Conservation (phyloP, 2,113 vertebrate genomes). For the Sylvietta virens region DNA sequence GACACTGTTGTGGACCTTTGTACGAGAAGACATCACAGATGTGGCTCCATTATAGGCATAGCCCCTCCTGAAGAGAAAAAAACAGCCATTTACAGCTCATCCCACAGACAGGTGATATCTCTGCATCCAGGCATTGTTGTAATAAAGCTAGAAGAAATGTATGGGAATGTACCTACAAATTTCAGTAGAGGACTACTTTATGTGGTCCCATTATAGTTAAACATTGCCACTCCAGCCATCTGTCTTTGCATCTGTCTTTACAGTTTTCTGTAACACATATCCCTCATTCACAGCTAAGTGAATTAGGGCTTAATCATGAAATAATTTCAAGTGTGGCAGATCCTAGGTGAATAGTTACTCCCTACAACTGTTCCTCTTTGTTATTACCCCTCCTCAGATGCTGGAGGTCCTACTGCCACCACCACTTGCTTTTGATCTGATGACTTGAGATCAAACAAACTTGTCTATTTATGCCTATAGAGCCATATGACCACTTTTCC, state of each 20-base stretch:
- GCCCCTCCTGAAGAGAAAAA: slow-evolving; percentile 68
- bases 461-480: background rate
- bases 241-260: background rate
- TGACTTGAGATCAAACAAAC: background rate
- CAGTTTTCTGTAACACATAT: rapidly evolving
- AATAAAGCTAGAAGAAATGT: background rate
- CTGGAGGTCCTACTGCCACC: background rate
- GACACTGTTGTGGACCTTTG: slow-evolving; percentile 71
- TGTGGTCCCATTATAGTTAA: background rate
- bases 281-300: background rate
- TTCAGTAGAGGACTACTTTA: background rate
- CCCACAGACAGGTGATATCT: background rate
- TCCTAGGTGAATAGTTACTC: background rate
- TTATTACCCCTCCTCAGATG: background rate
- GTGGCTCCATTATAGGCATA: slow-evolving; percentile 78
- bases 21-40: slow-evolving; percentile 77
- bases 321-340: background rate
- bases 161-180: background rate
- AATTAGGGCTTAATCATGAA: background rate
- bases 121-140: background rate
- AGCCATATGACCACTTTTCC: background rate
- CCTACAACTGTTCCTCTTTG: background rate
- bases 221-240: background rate
- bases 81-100: background rate
- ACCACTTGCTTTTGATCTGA: rapidly evolving